Conservation (phyloP, 2,113 vertebrate genomes). For the Lasiurus cinereus region DNA sequence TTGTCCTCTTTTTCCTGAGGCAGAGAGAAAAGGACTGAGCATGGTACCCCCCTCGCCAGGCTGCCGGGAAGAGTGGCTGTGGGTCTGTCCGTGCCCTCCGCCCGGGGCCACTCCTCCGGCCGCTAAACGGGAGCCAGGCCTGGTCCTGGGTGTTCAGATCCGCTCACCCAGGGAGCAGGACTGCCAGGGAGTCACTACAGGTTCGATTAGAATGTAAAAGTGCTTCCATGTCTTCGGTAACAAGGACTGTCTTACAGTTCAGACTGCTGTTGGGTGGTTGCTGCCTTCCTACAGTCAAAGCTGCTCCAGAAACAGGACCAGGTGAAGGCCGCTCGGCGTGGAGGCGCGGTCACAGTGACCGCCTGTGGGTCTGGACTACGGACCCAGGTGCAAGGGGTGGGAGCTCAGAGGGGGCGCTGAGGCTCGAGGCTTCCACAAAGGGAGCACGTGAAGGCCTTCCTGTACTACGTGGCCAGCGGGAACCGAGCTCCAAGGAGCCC, state of each 20-base stretch:
- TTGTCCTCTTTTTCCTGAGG: conserved; percentile 96
- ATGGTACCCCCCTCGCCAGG: no score
- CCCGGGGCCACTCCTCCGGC: neutral
- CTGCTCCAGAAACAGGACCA: neutral
- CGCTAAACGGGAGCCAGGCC: neutral
- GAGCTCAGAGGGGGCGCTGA: neutral
- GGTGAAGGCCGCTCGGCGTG: neutral
- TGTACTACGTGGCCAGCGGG: fast-evolving
- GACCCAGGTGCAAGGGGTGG: fast-evolving
- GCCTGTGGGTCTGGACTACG: fast-evolving
- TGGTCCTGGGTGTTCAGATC: neutral
- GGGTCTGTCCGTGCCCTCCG: fast-evolving
- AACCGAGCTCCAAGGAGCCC: neutral
- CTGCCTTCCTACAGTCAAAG: neutral
- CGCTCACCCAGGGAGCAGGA: neutral
- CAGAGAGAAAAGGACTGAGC: neutral
- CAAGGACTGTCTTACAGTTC: neutral
- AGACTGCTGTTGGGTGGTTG: neutral
- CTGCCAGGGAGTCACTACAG: neutral
- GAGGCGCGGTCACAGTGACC: neutral
- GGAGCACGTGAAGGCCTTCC: neutral
- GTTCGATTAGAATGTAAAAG: neutral
- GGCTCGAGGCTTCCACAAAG: neutral
- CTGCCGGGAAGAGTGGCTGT: neutral
- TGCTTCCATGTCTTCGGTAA: neutral